Evolutionary conservation across 2,113 vertebrate species (phyloP).

Genomic region (Micromys minutus): DNA sequence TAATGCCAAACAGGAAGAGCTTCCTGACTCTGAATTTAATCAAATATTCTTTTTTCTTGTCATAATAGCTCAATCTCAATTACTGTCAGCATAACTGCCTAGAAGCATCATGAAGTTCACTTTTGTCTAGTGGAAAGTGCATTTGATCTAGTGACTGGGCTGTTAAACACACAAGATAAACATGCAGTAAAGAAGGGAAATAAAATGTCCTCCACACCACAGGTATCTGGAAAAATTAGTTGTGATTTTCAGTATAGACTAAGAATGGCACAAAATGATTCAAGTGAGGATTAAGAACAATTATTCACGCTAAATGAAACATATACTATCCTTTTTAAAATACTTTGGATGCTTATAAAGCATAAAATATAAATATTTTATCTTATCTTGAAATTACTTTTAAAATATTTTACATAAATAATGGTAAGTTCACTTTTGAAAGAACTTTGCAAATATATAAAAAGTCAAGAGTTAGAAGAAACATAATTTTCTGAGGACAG

Average conservation of each 20-base stretch:
- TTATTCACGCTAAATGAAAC: not conserved
- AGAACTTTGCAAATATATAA: not conserved
- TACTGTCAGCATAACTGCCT: not conserved
- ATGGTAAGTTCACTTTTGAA: not conserved
- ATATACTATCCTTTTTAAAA: not conserved
- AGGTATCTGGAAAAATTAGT: not conserved
- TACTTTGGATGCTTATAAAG: not conserved
- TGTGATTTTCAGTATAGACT: not conserved
- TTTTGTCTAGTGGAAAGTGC: not conserved
- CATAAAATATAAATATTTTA: not conserved
- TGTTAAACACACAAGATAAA: not conserved
- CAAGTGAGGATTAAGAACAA: not conserved
- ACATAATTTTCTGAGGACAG: not conserved
- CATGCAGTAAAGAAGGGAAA: not conserved
- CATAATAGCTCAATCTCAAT: not conserved
- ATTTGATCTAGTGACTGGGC: not conserved
- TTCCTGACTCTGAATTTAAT: not conserved
- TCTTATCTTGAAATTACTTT: not conserved
- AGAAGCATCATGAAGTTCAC: not conserved
- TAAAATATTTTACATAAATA: not conserved
- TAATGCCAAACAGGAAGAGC: not conserved
- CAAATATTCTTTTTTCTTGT: not conserved
- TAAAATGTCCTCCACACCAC: not conserved
- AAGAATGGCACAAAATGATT: not conserved
- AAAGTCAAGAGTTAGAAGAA: not conserved